Evolutionary conservation across 2,113 vertebrate genomes (phyloP).

Genomic region (Hypomesus transpacificus): DNA sequence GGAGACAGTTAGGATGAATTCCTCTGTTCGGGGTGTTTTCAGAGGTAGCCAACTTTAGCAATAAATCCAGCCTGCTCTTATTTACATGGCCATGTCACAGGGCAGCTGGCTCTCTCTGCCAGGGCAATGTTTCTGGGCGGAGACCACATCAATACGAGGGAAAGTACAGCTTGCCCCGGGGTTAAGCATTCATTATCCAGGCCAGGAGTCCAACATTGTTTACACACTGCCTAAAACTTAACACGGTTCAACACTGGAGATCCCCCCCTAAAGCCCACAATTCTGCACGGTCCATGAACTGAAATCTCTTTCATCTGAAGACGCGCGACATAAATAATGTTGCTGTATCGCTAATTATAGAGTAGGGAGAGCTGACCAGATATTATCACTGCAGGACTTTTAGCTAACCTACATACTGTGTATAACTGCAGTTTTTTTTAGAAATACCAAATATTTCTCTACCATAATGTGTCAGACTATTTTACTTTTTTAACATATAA

Average conservation of each 20-base stretch:
- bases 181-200: constrained; percentile 55
- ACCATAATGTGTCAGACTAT: neutral
- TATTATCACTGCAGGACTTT: neutral
- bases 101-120: constrained; percentile 48
- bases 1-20: neutral
- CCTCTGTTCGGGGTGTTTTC: constrained; percentile 43
- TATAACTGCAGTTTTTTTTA: neutral
- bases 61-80: constrained; percentile 51
- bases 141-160: constrained; percentile 40
- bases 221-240: constrained; percentile 16
- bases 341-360: neutral
- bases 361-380: neutral
- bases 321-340: neutral
- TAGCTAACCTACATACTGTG: neutral
- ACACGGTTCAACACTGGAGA: neutral
- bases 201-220: constrained; percentile 52
- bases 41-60: constrained; percentile 18
- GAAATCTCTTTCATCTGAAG: constrained; percentile 3
- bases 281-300: neutral
- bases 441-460: neutral
- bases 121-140: constrained; percentile 35
- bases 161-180: constrained; percentile 26
- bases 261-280: neutral
- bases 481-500: neutral
- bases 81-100: constrained; percentile 62